phyloP scores from a whole-genome alignment of 2,888 invertebrate genomes.

The Abrostola tripartita region DNA sequence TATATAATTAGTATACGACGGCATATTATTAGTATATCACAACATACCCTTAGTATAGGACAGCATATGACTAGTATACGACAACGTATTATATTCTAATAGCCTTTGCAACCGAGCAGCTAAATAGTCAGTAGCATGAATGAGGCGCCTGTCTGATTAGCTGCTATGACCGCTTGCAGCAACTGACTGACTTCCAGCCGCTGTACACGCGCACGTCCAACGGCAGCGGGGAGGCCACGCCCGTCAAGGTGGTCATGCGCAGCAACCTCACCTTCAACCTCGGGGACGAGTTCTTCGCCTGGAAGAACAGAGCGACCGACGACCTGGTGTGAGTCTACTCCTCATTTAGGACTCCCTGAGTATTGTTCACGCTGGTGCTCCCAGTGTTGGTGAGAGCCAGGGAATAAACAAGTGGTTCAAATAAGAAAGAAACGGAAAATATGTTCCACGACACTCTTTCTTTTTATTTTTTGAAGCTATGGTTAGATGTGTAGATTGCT shows the following conservation, averaged over 20 bases:
- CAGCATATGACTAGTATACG: no score
- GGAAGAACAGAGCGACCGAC: constrained; percentile 54
- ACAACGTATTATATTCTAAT: no score
- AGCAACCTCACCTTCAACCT: constrained; percentile 82
- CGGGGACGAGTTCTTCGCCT: constrained; percentile 76
- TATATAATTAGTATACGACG: no score
- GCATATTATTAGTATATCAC: no score
- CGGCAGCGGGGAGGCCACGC: constrained; percentile 35
- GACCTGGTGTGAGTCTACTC: constrained; percentile 65
- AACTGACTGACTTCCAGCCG: constrained; percentile 7
- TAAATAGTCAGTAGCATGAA: no score
- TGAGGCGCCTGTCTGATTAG: no score
- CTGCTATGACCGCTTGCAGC: background rate
- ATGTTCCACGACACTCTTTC: background rate
- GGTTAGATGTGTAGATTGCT: background rate
- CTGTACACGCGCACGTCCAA: background rate
- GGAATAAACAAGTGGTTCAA: no score
- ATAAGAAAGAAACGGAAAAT: background rate
- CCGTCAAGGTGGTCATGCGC: constrained; percentile 75
- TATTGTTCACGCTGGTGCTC: no score
- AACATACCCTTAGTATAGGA: no score
- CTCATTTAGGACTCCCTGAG: no score
- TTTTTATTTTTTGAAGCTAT: background rate
- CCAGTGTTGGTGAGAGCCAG: no score
- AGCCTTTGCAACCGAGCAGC: no score